Base-by-base conservation (phyloP, 2,113 vertebrate species). In the Leiothrix lutea region DNA sequence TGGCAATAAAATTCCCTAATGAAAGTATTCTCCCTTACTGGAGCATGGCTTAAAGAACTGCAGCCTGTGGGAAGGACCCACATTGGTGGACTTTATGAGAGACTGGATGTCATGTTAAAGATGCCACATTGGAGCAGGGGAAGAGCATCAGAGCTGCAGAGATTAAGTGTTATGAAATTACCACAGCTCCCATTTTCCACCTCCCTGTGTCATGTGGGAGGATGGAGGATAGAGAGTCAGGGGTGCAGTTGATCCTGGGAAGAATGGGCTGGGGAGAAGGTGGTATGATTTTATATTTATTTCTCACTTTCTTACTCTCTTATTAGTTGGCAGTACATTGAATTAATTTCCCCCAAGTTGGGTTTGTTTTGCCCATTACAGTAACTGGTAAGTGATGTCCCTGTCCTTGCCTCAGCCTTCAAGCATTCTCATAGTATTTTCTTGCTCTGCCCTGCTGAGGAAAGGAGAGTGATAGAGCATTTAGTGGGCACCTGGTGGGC, bases 71-170 rank as follows among this genome's bases (percentile, higher is more conserved):
- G 25, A 50, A 42, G 25, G 21, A 35, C 13, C 9, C 6, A 42
- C 1, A 12, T 0, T 33, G 10, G n/a, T 51, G n/a, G 67, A 47
- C 5, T 36, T 64, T 57, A 19, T 51, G 56, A 48, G 47, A 53
- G 24, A 15, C 44, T 47, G 14, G 29, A 42, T 62, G 7, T 8
- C 1, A 1, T 21, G 12, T 25, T 29, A 45, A 61, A 24, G 28
- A 48, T 0, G 0, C 12, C 23, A 11, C 0, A 0, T 10, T 70
- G 20, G 7, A 80, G 38, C 44, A 70, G 31, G 5, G 14, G 6
- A 83, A 79, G 15, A 67, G 6, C 25, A 38, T 29, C 33, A 80
- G 21, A 88, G 10, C 0, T 4, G 60, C 1, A 64, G n/a, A 48
- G 10, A 29, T 53, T 3, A 73, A 58, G 6, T 24, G 9, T 24